phyloP scores from a whole-genome alignment of 2,888 invertebrate genomes.

The Fissipunctia ypsillon region DNA sequence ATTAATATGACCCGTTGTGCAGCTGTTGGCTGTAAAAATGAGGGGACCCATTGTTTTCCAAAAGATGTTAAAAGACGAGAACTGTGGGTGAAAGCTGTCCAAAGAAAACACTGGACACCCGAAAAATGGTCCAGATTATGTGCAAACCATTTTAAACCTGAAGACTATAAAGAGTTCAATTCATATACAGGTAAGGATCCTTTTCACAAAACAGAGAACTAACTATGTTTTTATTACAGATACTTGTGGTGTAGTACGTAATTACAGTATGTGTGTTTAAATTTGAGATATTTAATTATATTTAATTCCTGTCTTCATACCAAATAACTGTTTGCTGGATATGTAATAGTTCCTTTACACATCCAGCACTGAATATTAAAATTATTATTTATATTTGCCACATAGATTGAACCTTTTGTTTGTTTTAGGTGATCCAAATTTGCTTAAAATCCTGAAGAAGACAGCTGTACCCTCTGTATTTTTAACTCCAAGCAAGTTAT shows the following conservation, averaged over 20 bases:
- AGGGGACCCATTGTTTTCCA: conserved; percentile 26
- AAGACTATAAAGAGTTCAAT: conserved; percentile 15
- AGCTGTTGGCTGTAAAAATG: conserved; percentile 27
- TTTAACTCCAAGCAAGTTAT: conserved; percentile 10
- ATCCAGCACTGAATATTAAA: neutral
- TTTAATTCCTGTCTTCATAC: neutral
- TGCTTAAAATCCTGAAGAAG: conserved; percentile 12
- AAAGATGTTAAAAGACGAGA: conserved; percentile 24
- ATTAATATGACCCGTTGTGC: conserved; percentile 20
- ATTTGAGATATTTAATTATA: neutral
- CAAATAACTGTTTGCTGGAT: too few relatives aligned
- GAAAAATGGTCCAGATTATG: conserved; percentile 16
- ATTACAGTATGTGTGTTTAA: neutral
- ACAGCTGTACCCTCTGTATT: conserved; percentile 34
- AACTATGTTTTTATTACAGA: too few relatives aligned
- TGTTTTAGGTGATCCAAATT: conserved; percentile 33
- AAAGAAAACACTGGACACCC: conserved; percentile 18
- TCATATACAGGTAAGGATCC: conserved; percentile 14
- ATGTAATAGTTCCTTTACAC: neutral
- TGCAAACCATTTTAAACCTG: conserved; percentile 21
- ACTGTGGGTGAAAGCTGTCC: conserved; percentile 28
- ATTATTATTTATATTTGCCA: neutral
- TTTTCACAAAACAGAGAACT: neutral
- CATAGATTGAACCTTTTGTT: neutral
- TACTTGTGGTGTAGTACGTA: neutral